Conservation (phyloP, 2,888 invertebrate genomes). For the Augochlorella aurata region DNA sequence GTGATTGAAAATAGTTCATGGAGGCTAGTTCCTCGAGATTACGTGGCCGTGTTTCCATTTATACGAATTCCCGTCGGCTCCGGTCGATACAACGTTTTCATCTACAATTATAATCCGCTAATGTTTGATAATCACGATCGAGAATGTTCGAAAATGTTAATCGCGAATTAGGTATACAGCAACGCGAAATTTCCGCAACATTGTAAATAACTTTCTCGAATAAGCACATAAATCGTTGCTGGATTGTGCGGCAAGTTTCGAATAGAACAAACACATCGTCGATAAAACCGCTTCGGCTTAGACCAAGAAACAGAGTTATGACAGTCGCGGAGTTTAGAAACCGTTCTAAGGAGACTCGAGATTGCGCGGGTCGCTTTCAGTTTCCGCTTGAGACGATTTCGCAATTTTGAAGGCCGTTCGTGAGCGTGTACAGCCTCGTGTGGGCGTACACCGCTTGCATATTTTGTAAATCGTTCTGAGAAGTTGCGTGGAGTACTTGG, state of each 20-base stretch:
- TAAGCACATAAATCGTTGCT: too few relatives aligned
- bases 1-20: neutral
- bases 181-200: too few relatives aligned
- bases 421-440: slow-evolving; percentile 20
- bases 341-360: slow-evolving; percentile 41
- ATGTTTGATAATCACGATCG: too few relatives aligned
- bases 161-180: too few relatives aligned
- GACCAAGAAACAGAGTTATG: neutral
- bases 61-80: neutral
- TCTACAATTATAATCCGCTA: neutral
- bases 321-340: slow-evolving; percentile 38
- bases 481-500: neutral
- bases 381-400: slow-evolving; percentile 49
- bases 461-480: slow-evolving; percentile 28
- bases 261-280: neutral
- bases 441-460: slow-evolving; percentile 34
- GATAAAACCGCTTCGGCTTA: neutral
- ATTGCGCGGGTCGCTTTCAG: slow-evolving; percentile 52
- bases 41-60: neutral
- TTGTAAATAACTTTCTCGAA: neutral
- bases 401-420: slow-evolving; percentile 53
- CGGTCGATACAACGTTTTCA: neutral
- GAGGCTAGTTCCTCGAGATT: neutral
- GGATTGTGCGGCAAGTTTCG: neutral
- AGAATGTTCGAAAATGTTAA: too few relatives aligned